Conservation (phyloP, 2,113 vertebrate genomes). For the Urocynchramus pylzowi region DNA sequence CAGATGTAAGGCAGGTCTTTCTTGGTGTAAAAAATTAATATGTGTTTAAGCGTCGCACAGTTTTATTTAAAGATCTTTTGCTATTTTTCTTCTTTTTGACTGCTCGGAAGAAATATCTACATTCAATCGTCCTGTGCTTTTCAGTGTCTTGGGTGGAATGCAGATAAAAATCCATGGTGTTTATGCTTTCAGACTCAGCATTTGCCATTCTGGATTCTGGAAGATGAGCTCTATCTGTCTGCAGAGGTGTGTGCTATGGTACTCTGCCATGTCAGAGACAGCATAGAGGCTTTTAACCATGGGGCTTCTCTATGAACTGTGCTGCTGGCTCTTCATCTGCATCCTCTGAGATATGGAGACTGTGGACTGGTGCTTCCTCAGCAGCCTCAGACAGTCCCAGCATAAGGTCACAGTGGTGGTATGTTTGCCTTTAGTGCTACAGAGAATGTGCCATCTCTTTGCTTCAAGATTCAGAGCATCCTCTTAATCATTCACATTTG, state of each 20-base stretch:
- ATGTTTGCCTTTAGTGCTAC: background rate
- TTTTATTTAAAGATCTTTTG: background rate
- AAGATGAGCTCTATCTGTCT: background rate
- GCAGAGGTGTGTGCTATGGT: background rate
- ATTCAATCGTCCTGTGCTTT: background rate
- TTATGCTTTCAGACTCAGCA: background rate
- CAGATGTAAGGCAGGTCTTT: background rate
- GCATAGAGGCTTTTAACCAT: background rate
- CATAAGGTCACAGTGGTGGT: accelerated
- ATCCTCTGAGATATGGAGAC: background rate
- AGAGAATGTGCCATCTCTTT: background rate
- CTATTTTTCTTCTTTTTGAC: background rate
- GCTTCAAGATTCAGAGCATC: background rate
- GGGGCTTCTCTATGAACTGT: background rate
- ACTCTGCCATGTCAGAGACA: background rate
- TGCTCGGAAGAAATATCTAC: background rate
- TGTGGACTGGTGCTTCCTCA: background rate
- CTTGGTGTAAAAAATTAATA: background rate
- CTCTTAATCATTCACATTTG: background rate
- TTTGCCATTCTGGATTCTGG: background rate
- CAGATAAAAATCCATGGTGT: background rate
- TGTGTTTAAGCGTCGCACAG: background rate
- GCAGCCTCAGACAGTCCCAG: background rate
- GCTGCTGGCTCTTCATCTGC: background rate
- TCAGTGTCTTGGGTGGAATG: background rate